Evolutionary conservation across 2,888 invertebrate genomes (phyloP).

Genomic region (Diplolepis rosae): DNA sequence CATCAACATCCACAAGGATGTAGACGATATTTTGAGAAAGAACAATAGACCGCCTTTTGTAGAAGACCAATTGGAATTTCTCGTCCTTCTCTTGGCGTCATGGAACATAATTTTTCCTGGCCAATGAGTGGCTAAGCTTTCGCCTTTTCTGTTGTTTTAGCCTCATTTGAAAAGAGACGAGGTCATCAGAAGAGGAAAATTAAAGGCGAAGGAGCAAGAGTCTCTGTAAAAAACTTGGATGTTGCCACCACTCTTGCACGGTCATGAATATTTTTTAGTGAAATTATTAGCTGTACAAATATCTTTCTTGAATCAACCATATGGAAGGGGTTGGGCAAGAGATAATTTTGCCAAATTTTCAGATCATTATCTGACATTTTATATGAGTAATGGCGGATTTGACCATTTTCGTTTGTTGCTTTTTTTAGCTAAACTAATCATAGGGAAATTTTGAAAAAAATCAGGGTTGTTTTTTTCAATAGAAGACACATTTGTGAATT

Average conservation of each 20-base stretch:
- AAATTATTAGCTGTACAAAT: slow-evolving; percentile 8
- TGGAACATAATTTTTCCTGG: slow-evolving; percentile 55
- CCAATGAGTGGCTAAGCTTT: slow-evolving; percentile 41
- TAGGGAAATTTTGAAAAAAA: no score
- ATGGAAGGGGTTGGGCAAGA: no score
- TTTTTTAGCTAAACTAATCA: no score
- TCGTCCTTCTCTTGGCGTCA: slow-evolving; percentile 35
- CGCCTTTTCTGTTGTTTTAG: slow-evolving; percentile 36
- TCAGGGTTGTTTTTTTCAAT: no score
- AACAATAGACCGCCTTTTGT: slow-evolving; percentile 55
- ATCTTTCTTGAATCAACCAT: background rate
- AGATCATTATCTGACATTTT: no score
- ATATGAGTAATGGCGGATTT: no score
- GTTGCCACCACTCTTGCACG: slow-evolving; percentile 17
- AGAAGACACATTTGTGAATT: no score
- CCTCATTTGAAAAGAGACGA: slow-evolving; percentile 39
- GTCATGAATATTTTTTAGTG: slow-evolving; percentile 44
- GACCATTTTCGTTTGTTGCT: no score
- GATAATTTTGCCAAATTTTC: no score
- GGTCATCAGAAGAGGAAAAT: slow-evolving; percentile 33
- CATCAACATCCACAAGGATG: slow-evolving; percentile 39
- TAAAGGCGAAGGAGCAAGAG: slow-evolving; percentile 15
- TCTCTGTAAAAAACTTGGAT: slow-evolving; percentile 37
- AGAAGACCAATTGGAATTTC: slow-evolving; percentile 35
- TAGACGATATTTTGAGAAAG: slow-evolving; percentile 45